Base-by-base conservation (phyloP, 2,888 invertebrate species). In the Hesperia comma region DNA sequence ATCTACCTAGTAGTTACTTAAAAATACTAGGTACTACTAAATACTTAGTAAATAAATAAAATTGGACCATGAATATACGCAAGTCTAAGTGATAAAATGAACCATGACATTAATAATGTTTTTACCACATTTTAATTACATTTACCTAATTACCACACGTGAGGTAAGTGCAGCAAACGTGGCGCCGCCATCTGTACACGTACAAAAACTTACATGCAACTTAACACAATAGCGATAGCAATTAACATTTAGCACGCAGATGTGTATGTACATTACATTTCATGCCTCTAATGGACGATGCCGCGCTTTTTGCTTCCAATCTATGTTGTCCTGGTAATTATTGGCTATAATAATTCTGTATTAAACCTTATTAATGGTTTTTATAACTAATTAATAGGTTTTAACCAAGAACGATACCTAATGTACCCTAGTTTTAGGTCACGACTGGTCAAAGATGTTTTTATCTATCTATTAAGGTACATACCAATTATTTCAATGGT, bases 221-320 rank as follows among this genome's bases (percentile, higher is more conserved):
- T 49, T 56, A 57, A 26, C 19, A 63, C 63, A 64, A 64, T 64
- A 49, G 57, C 57, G 41, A 32, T 32, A 21, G 57, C 63, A 64
- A 64, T 64, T 64, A 64, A 57, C 49, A 64, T 51, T 49, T 64
- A 64, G 17, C 57, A 64, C 63, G 63, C 63, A 57, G 63, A 57
- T 51, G 43, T 43, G 26, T 56, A 56, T 43, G 19, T 14, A 37
- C 32, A 55, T 62, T 56, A 63, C 15, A 56, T 63, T 61, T 54
- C 56, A 56, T 63, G 56, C 21, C 56, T 56, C 19, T 63, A 46
- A 63, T 63, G 15, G 49, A 60, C 12, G 56, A 12, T 21, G 40
- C 14, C n/a, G 57, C n/a, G 41, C 21, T 19, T 21, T 43, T 58
- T 43, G 15, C 43, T 15, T 15, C 14, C 15, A 26, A 57, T 58